phyloP scores from a whole-genome alignment of 2,888 invertebrate genomes.

The Drosophila subsilvestris region DNA sequence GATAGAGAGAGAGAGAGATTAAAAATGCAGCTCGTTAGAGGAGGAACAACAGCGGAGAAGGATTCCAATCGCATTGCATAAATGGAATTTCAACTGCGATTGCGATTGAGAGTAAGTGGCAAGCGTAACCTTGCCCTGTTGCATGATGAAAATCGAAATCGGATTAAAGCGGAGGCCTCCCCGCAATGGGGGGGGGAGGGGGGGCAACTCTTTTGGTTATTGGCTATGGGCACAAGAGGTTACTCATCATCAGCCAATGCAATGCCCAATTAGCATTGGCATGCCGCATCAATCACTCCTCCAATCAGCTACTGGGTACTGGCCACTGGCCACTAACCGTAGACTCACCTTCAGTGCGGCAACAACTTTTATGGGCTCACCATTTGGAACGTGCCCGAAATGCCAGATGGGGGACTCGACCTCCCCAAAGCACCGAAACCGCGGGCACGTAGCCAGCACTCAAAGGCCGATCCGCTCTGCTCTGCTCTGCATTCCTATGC shows the following conservation, averaged over 20 bases:
- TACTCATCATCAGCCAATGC: slow-evolving; percentile 35
- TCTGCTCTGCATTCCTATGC: slow-evolving; percentile 43
- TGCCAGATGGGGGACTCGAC: slow-evolving; percentile 50
- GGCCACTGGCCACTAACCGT: not conserved
- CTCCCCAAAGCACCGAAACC: slow-evolving; percentile 18
- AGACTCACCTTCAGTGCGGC: slow-evolving; percentile 55
- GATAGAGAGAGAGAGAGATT: slow-evolving; percentile 1
- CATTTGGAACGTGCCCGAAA: slow-evolving; percentile 60
- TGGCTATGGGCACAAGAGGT: slow-evolving; percentile 15
- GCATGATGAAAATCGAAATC: slow-evolving; percentile 22
- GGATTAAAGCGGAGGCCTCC: slow-evolving; percentile 2
- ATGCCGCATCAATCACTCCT: slow-evolving; percentile 45
- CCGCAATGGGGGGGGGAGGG: no score
- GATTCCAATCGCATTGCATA: slow-evolving; percentile 40
- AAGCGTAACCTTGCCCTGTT: slow-evolving; percentile 28
- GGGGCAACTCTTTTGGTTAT: slow-evolving; percentile 8
- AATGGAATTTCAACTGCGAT: slow-evolving; percentile 7
- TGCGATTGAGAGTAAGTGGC: not conserved
- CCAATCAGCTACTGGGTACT: slow-evolving; percentile 31
- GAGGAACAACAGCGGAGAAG: not conserved
- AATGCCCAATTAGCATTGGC: slow-evolving; percentile 53
- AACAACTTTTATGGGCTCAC: slow-evolving; percentile 64
- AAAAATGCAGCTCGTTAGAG: not conserved
- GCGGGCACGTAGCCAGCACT: slow-evolving; percentile 58
- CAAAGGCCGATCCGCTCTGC: slow-evolving; percentile 20